Conservation (phyloP, 2,888 invertebrate species). For the Automeris io region DNA sequence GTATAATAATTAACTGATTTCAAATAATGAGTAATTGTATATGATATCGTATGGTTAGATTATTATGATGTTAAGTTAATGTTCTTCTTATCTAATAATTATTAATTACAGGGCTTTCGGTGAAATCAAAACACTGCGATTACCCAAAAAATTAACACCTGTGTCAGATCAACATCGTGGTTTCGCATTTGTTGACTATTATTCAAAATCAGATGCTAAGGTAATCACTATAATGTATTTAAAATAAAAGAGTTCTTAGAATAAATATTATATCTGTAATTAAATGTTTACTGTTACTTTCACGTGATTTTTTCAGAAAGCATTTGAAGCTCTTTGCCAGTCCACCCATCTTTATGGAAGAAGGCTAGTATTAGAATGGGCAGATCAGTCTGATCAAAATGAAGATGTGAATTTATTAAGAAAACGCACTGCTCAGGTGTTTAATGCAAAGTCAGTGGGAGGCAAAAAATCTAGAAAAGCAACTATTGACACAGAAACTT, state of each 20-base stretch:
- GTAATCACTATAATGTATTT: conserved; percentile 53
- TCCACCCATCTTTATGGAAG: conserved; percentile 99
- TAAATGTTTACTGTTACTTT: background rate
- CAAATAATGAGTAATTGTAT: conserved; percentile 16
- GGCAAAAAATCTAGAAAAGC: conserved; percentile 69
- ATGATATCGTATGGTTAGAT: conserved; percentile 17
- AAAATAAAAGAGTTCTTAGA: background rate
- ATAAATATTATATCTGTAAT: background rate
- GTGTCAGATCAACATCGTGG: conserved; percentile 92
- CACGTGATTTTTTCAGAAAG: conserved; percentile 78
- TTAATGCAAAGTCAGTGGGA: conserved; percentile 53
- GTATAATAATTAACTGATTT: conserved; percentile 18
- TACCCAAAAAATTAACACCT: conserved; percentile 91
- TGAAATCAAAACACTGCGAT: conserved; percentile 90
- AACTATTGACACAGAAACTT: conserved; percentile 59
- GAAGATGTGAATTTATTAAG: conserved; percentile 88
- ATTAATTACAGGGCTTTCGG: conserved; percentile 88
- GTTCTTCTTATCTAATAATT: conserved; percentile 11
- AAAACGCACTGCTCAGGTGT: conserved; percentile 86
- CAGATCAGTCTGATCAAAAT: conserved; percentile 80
- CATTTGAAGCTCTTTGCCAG: conserved; percentile 94
- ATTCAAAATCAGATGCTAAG: conserved; percentile 93
- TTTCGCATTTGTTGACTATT: conserved; percentile 97
- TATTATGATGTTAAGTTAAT: conserved; percentile 10
- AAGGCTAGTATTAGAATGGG: conserved; percentile 97